Conservation (phyloP, 2,797 vertebrate species). For the Zalophus californianus region DNA sequence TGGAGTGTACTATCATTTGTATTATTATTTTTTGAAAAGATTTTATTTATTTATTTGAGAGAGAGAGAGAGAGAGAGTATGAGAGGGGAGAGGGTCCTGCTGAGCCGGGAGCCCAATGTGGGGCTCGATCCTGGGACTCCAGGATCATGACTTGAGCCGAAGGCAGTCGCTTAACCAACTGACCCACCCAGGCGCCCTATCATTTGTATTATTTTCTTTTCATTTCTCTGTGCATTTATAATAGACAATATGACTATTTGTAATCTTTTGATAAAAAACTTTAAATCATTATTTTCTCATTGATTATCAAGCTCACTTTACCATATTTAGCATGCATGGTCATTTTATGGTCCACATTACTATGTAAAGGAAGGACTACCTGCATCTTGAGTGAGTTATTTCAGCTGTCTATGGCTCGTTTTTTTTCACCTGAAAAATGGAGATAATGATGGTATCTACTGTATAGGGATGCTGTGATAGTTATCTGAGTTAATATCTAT, state of each 20-base stretch:
- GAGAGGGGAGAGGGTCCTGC: no score
- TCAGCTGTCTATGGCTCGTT: background rate
- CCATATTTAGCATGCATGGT: background rate
- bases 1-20: background rate
- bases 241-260: background rate
- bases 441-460: background rate
- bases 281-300: background rate
- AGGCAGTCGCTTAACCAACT: no score
- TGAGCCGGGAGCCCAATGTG: no score
- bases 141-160: no score
- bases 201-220: background rate
- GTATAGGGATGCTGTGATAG: background rate
- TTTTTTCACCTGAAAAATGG: background rate
- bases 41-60: no score
- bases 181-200: background rate
- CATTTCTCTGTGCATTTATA: background rate
- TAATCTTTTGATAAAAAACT: constrained; percentile 18
- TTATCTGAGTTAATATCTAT: background rate
- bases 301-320: background rate
- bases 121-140: no score
- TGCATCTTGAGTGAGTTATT: background rate
- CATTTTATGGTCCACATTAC: background rate
- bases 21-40: background rate
- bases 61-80: no score
- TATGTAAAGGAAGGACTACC: background rate